Percentiles rank a stretch among this genome's conserved stretches.
phyloP scores from a whole-genome alignment of 2,797 vertebrate genomes.

The Rhinogobio ventralis region DNA sequence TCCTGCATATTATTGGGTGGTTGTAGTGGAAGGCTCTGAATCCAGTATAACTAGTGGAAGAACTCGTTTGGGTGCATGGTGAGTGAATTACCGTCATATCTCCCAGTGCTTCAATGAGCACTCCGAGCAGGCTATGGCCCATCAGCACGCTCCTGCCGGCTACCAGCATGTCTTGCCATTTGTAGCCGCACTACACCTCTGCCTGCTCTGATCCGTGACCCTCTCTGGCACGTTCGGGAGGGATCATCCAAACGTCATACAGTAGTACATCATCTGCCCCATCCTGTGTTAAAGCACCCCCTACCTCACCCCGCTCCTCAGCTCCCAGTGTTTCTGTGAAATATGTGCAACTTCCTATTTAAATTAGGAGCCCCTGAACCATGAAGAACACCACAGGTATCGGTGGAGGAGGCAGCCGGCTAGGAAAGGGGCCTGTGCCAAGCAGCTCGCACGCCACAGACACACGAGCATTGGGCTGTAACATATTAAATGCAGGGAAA shows the following conservation, averaged over 20 bases:
- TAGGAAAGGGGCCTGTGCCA: slow-evolving; percentile 85
- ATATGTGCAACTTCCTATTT: slow-evolving; percentile 98
- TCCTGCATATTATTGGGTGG: slow-evolving; percentile 20
- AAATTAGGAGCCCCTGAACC: slow-evolving; percentile 99
- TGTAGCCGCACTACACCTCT: slow-evolving; percentile 41
- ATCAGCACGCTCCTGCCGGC: slow-evolving; percentile 42
- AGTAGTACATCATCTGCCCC: slow-evolving; percentile 93
- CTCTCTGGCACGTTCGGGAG: slow-evolving; percentile 53
- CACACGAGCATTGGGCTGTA: slow-evolving; percentile 92
- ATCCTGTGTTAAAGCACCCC: slow-evolving; percentile 77
- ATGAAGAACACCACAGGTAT: slow-evolving; percentile 99
- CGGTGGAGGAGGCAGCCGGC: slow-evolving; percentile 73
- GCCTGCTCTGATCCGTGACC: slow-evolving; percentile 87
- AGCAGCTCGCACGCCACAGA: slow-evolving; percentile 88
- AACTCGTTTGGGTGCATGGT: slow-evolving; percentile 26
- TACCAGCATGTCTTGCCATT: slow-evolving; percentile 57
- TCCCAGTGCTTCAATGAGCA: slow-evolving; percentile 36
- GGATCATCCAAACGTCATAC: slow-evolving; percentile 79
- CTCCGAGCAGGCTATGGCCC: slow-evolving; percentile 42
- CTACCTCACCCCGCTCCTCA: slow-evolving; percentile 42
- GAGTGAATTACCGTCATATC: slow-evolving; percentile 49
- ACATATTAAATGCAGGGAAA: slow-evolving; percentile 98
- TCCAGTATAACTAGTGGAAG: slow-evolving; percentile 39
- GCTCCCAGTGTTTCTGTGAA: slow-evolving; percentile 92
- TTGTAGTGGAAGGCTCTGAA: neutral